phyloP scores from a whole-genome alignment of 1,140 invertebrate species.

The Megathymus violae region DNA sequence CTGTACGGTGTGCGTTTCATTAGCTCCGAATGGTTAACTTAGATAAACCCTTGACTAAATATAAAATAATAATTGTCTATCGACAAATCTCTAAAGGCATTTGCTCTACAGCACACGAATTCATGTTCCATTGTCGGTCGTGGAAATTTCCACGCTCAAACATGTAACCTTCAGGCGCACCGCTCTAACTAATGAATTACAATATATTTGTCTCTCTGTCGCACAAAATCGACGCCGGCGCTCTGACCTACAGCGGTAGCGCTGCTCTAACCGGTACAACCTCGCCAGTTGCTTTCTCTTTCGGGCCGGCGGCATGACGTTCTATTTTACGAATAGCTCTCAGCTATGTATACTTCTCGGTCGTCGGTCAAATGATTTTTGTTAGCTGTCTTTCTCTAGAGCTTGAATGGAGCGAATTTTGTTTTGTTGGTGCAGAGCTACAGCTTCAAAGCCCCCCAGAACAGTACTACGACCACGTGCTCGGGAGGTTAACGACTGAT shows the following conservation, averaged over 20 bases:
- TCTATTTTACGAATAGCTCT: slow-evolving; percentile 83
- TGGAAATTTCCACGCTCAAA: slow-evolving; percentile 81
- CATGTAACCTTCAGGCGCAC: slow-evolving; percentile 70
- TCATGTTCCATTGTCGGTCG: slow-evolving; percentile 80
- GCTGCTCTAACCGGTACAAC: slow-evolving; percentile 52
- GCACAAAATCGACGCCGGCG: slow-evolving; percentile 71
- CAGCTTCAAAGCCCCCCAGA: slow-evolving; percentile 81
- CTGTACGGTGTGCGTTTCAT: too few relatives aligned
- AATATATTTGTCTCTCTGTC: slow-evolving; percentile 59
- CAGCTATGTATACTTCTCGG: slow-evolving; percentile 83
- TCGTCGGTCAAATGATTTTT: slow-evolving; percentile 80
- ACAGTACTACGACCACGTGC: slow-evolving; percentile 80
- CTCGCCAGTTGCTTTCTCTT: slow-evolving; percentile 60
- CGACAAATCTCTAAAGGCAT: slow-evolving; percentile 37
- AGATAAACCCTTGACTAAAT: too few relatives aligned
- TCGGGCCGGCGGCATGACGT: slow-evolving; percentile 63
- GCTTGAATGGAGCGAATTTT: slow-evolving; percentile 81
- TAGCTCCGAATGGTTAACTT: too few relatives aligned
- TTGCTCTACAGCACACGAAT: slow-evolving; percentile 53
- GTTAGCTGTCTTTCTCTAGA: slow-evolving; percentile 83
- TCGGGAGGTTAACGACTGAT: slow-evolving; percentile 80
- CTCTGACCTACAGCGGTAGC: slow-evolving; percentile 70
- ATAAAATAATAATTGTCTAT: too few relatives aligned
- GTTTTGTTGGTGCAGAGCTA: slow-evolving; percentile 78
- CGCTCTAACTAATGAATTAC: slow-evolving; percentile 49